Base-by-base conservation (phyloP, 2,113 vertebrate species). In the Psophia crepitans region DNA sequence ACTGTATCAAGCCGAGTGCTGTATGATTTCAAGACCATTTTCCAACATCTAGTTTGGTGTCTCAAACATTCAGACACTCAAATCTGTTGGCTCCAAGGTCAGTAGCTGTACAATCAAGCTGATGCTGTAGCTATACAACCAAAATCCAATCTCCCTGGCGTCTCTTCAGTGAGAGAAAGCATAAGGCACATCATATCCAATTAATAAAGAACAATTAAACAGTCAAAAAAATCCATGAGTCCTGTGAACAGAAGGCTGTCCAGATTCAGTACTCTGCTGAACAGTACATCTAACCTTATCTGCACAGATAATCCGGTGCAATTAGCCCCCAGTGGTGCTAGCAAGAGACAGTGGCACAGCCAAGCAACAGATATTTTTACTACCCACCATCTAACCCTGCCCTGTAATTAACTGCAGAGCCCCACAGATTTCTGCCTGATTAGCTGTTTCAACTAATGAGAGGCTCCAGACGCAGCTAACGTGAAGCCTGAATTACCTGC, bases 321-420 rank as follows among this genome's bases (percentile, higher is more conserved):
- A 92, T 84, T 84, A 86, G 39, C 27, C 78, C 66, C n/a, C 30
- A 30, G 20, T 76, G 26, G 23, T 66, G 63, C 75, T 60, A 60
- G 63, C 28, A 80, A 87, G 48, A 54, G 3, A 80, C 64, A 71
- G 37, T 56, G 74, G 57, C 64, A 94, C 15, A 80, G 49, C 61
- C 80, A 86, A 80, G 54, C 57, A 68, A 84, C 8, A 57, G 96
- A 12, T 77, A 91, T 77, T 93, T 86, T 89, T 65, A 83, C 71
- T 83, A 87, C 54, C 56, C 84, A 68, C 58, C 71, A 77, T 90
- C 94, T 95, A 94, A 79, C 71, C 58, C 48, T 94, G 41, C 43
- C 84, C 93, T 82, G 28, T 64, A 94, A 95, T 95, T 82, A 96
- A 89, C 64, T 87, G 86, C 89, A 95, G 68, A 94, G 51, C 77